Evolutionary conservation across 2,888 invertebrate genomes (phyloP), one percentile per base, ranked within the genome.

Genomic region (Harpalus rubripes): DNA sequence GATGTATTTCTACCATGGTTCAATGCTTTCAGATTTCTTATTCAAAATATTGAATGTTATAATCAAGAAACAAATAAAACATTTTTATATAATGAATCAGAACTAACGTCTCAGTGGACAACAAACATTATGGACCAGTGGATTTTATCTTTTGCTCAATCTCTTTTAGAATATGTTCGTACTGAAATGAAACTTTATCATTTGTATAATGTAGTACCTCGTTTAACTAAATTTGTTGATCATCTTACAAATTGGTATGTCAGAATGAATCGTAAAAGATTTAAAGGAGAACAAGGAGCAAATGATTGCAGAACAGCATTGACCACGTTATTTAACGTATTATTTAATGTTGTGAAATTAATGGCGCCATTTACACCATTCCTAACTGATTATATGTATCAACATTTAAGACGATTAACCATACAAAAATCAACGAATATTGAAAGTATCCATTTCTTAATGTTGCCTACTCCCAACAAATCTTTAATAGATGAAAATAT

Each of bases 211-310:
- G 99, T 99, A 8, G 96, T 99, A 8, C 98, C 99, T 0, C 93
- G 96, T 82, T 92, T 99, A 61, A 96, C 99, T 0, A 98, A 98
- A 90, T 99, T 98, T 91, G 98, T 99, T 87, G 99, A 99, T 89
- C 97, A 99, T 90, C 93, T 99, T 3, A 99, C 99, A 39, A 99
- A 99, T 91, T 99, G 99, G 98, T 99, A 99, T 90, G 98, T 99
- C 44, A 93, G 99, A 86, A 96, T 99, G 95, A 99, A 99, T 91
- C 94, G 99, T 84, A 96, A 95, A 88, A 94, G 99, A 79, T 94
- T 99, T 86, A 99, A 99, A 93, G 99, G 99, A 59, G 98, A 98
- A 89, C 93, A 93, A 87, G 97, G 97, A 0, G 90, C 93, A 1
- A 93, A 94, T 39, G 98, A 99, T 89, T 97, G 98, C 89, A 93